Evolutionary conservation across 30 jellyfish, hydroid and myxozoan species (phyloP), one percentile per base, ranked within the genome.

Genomic region (Morbakka virulenta): DNA sequence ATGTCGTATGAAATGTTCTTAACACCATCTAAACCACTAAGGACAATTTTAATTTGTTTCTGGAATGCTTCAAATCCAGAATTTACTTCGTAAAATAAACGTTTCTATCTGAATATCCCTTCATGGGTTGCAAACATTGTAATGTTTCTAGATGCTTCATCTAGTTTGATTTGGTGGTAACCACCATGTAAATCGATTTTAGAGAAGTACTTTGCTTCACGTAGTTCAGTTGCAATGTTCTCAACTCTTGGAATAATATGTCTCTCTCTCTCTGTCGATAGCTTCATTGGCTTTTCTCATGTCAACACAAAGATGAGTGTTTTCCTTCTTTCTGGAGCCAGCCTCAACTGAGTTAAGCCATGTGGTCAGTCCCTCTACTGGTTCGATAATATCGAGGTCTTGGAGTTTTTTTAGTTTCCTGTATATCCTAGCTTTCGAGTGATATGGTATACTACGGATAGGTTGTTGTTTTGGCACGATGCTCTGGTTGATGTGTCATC

Each of bases 281-380:
- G 90, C 90, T 32, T 63, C n/a, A 51, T 79, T 79, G 35, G 87
- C 72, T 2, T 28, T 35, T 2, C 76, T 23, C 90, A 79, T 79
- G 30, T 79, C 90, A 28, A 79, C 90, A 79, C 90, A 79, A 27
- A 79, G 32, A 2, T 81, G 90, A 22, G 50, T 64, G 2, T 34
- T 35, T 17, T 28, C 27, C 20, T 47, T 17, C 36, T 79, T 41
- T 72, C 67, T 79, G 21, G 76, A 51, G 26, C 47, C 86, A 65
- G 32, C 26, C 3, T 6, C 87, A 35, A 79, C 50, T 9, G 90
- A 75, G 31, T 41, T 64, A 26, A 65, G 77, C 90, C 86, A 67
- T 31, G 86, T 34, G 17, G 86, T 82, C 17, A 81, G 87, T 25
- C 28, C 3, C 35, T 6, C 53, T 1, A 79, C 90, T 36, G 70